phyloP scores from a whole-genome alignment of 2,797 vertebrate species.

The Anisognathus igniventris region DNA sequence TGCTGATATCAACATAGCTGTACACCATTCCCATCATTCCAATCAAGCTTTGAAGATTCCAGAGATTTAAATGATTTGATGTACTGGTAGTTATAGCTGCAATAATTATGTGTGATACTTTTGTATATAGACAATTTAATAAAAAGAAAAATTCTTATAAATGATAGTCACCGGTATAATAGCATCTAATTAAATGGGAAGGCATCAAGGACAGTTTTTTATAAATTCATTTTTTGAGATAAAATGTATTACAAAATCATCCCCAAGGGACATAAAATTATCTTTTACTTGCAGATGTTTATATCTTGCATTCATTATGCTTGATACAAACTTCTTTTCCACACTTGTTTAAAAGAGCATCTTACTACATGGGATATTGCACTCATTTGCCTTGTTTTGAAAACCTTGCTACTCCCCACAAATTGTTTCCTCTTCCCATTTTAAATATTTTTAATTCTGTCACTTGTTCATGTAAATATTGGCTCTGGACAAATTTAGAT shows the following conservation, averaged over 20 bases:
- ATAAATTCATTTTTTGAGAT: neutral
- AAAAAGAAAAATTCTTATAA: neutral
- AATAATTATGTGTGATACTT: neutral
- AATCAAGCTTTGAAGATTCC: neutral
- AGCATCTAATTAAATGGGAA: neutral
- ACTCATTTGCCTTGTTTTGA: neutral
- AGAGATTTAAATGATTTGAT: neutral
- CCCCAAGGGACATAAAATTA: neutral
- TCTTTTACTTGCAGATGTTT: neutral
- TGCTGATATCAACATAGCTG: neutral
- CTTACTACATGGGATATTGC: neutral
- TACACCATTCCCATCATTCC: neutral
- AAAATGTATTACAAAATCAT: neutral
- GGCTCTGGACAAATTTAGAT: neutral
- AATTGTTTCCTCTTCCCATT: neutral
- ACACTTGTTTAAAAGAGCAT: neutral
- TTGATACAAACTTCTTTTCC: neutral
- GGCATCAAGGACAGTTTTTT: neutral
- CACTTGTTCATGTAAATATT: neutral
- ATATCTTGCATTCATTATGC: neutral
- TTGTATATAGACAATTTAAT: neutral
- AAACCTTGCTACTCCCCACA: neutral
- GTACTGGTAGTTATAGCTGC: neutral
- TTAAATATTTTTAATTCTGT: neutral
- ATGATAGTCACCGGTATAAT: neutral